These are phyloP conservation scores for Equus przewalskii DNA, from an alignment of 2,113 vertebrate species.

Conservation along the genomic window DNA sequence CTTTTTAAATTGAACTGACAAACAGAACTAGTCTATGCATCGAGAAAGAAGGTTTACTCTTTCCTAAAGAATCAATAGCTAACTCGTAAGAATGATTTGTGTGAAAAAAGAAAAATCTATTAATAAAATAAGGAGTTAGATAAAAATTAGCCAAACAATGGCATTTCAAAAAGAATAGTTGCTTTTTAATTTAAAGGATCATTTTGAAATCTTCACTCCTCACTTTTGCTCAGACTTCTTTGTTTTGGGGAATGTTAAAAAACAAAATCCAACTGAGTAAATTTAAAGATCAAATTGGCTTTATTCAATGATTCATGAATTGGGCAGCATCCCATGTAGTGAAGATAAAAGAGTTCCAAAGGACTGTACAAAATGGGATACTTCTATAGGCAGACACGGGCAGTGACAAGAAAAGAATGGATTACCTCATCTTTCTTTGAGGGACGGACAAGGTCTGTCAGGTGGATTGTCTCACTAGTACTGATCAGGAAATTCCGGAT, in stretches of 20 bases:
- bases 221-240: not conserved
- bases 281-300: no score
- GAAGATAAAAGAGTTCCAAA: no score
- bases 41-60: not conserved
- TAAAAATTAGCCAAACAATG: not conserved
- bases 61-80: not conserved
- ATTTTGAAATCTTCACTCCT: not conserved
- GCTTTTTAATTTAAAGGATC: not conserved
- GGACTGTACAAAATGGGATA: no score
- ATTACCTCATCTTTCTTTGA: no score
- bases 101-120: not conserved
- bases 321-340: no score
- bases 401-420: no score
- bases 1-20: not conserved
- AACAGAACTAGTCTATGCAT: not conserved
- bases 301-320: no score
- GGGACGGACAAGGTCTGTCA: no score
- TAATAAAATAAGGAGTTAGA: not conserved
- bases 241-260: not conserved
- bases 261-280: no score
- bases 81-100: not conserved
- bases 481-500: no score
- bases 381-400: no score
- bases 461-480: no score
- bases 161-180: not conserved